phyloP scores from a whole-genome alignment of 64 coral and sea anemone species.

The Hydrozoanthus tunicans region DNA sequence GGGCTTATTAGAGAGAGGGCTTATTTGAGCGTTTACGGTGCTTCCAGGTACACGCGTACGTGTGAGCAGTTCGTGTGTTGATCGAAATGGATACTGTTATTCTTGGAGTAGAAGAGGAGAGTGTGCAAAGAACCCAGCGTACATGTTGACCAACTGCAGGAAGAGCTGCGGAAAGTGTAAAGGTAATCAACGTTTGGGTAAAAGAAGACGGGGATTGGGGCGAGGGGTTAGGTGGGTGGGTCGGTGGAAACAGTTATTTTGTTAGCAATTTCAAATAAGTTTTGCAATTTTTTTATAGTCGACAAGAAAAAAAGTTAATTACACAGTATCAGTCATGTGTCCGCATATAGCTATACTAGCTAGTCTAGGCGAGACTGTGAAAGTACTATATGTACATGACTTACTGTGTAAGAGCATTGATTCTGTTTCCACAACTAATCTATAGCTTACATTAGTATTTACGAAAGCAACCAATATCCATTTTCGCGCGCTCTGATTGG shows the following conservation, averaged over 20 bases:
- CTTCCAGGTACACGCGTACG: background rate
- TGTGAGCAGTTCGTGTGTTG: background rate
- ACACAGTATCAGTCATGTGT: background rate
- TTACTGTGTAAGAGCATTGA: too few species aligned
- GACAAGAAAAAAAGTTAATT: background rate
- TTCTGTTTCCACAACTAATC: too few species aligned
- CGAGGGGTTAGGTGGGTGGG: background rate
- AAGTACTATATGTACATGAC: too few species aligned
- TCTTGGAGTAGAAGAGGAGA: background rate
- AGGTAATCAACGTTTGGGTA: background rate
- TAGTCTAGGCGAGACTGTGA: too few species aligned
- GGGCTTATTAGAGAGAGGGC: too few species aligned
- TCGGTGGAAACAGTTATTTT: background rate
- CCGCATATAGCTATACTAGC: too few species aligned
- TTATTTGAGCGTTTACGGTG: background rate
- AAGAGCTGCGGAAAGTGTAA: slow-evolving; percentile 18
- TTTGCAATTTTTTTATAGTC: too few species aligned
- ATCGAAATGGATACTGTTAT: background rate
- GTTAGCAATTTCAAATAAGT: too few species aligned
- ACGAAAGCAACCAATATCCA: too few species aligned
- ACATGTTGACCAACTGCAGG: slow-evolving; percentile 1
- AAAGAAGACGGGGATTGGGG: background rate
- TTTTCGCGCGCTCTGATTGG: too few species aligned
- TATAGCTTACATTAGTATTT: too few species aligned
- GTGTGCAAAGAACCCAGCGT: background rate